Evolutionary conservation across 92 coral and sea anemone genomes (phyloP).

Genomic region (Metridium senile): DNA sequence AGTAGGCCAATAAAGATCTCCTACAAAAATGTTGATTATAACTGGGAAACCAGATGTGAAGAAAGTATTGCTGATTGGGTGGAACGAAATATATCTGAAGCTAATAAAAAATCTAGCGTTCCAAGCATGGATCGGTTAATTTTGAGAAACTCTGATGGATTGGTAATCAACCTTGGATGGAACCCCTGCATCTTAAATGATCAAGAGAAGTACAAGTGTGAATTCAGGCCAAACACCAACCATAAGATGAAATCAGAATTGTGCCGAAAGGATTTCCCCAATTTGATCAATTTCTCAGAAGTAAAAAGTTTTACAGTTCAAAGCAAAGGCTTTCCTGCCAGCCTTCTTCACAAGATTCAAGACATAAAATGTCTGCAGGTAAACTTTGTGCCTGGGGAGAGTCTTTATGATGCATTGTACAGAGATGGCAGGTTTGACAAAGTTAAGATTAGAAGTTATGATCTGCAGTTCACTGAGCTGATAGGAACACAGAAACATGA

Average conservation of each 20-base stretch:
- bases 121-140: no score
- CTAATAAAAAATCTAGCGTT: no score
- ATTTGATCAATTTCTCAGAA: neutral
- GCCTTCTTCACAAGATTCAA: neutral
- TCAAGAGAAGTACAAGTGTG: neutral
- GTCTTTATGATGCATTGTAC: neutral
- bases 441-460: no score
- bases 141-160: neutral
- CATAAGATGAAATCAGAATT: neutral
- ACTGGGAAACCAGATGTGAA: no score
- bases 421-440: conserved; percentile 18
- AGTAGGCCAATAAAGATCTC: no score
- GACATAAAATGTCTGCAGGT: neutral
- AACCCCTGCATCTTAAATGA: neutral
- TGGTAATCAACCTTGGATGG: neutral
- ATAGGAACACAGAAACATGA: neutral
- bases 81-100: no score
- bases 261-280: neutral
- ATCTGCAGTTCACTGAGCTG: neutral
- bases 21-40: no score
- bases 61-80: no score
- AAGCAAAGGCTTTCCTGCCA: neutral
- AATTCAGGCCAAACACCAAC: neutral
- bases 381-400: neutral
- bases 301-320: neutral